Conservation (phyloP, 2,797 vertebrate genomes). For the Tinamus major region DNA sequence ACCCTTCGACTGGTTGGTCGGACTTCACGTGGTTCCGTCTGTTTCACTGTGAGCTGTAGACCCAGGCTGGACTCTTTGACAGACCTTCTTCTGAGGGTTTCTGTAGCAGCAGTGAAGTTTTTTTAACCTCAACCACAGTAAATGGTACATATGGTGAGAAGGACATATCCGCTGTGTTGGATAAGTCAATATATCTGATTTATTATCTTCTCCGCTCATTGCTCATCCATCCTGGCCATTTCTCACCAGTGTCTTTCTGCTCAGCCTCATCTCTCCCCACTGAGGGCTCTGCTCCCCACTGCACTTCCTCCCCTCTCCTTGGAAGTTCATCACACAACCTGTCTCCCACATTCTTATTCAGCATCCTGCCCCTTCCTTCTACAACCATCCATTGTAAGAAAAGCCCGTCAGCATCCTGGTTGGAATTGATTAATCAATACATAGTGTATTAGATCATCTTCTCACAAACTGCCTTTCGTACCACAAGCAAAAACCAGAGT, state of each 20-base stretch:
- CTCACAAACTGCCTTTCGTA: not conserved
- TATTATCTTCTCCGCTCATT: not conserved
- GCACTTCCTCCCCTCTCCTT: not conserved
- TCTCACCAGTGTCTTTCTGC: not conserved
- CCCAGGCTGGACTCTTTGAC: not conserved
- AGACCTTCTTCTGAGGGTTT: not conserved
- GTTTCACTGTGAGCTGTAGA: not conserved
- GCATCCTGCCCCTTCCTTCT: not conserved
- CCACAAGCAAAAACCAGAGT: not conserved
- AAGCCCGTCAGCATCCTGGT: conserved; percentile 49
- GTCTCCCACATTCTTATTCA: conserved; percentile 42
- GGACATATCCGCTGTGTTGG: not conserved
- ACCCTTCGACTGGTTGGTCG: not conserved
- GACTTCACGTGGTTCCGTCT: not conserved
- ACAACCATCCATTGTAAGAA: conserved; percentile 46
- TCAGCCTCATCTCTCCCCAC: not conserved
- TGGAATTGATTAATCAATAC: conserved; percentile 63
- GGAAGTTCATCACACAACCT: not conserved
- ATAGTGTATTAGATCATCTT: conserved; percentile 42
- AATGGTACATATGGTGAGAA: not conserved
- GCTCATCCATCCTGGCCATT: not conserved
- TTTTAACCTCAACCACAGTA: conserved; percentile 1
- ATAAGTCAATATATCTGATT: conserved; percentile 16
- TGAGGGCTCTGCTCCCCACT: not conserved
- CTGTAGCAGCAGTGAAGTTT: conserved; percentile 17